These are phyloP conservation scores for Dermochelys coriacea DNA, from an alignment of 2,797 vertebrate species.

Conservation along the genomic window DNA sequence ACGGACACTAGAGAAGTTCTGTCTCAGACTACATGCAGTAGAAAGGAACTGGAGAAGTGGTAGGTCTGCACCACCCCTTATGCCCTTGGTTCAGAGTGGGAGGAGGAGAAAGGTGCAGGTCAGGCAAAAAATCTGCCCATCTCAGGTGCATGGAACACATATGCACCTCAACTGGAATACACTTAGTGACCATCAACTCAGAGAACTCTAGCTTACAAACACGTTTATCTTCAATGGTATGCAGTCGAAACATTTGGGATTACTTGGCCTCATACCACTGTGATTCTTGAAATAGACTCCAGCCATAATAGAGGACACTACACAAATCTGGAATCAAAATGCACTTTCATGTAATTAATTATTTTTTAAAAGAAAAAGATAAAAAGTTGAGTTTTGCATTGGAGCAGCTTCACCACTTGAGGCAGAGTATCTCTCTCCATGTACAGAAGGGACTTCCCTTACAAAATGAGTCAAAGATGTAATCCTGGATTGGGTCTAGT, in stretches of 20 bases:
- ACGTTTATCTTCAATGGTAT: not conserved
- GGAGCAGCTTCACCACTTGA: constrained; percentile 32
- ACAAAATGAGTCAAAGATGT: constrained; percentile 69
- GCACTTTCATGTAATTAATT: constrained; percentile 18
- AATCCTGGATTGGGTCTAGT: not conserved
- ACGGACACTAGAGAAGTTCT: not conserved
- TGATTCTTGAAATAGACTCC: constrained; percentile 33
- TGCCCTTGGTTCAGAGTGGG: not conserved
- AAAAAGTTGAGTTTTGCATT: constrained; percentile 38
- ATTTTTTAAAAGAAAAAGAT: not conserved
- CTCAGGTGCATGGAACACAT: not conserved
- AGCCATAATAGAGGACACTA: constrained; percentile 50
- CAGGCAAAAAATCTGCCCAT: not conserved
- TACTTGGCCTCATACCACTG: constrained; percentile 26
- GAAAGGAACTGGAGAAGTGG: not conserved
- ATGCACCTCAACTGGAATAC: not conserved
- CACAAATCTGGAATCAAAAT: constrained; percentile 36
- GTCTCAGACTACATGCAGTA: not conserved
- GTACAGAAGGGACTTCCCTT: constrained; percentile 49
- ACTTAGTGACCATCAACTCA: not conserved
- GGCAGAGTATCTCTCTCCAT: constrained; percentile 8
- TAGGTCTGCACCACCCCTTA: not conserved
- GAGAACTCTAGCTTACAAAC: not conserved
- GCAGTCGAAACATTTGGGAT: not conserved
- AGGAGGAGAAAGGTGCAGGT: not conserved